Base-by-base conservation (phyloP, 2,888 invertebrate species). In the Tenthredo livida region DNA sequence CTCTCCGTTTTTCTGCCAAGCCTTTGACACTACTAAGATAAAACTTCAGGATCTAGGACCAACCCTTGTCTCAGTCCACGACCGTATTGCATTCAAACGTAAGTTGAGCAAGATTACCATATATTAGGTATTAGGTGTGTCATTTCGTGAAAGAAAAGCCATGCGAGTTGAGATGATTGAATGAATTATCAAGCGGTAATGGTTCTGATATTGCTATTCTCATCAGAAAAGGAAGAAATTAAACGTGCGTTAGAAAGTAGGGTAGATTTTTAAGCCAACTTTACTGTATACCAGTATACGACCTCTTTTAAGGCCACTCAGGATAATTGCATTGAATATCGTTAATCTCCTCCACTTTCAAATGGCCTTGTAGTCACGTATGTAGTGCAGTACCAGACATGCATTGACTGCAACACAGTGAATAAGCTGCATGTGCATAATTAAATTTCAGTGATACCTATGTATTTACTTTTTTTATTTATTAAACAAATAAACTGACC, bases 1-100 rank as follows among this genome's bases (percentile, higher is more conserved):
- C 82, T 98, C 98, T 89, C 99, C 99, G 0, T 99, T 97, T 93
- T 97, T 96, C 84, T 98, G 99, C 91, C 97, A 98, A 91, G 97
- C 98, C 0, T 98, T 97, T 92, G 98, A 99, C 93, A 96, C 98
- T 0, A 96, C 96, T 90, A 96, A 96, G 93, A 97, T 98, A 0
- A 95, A 96, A 86, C 94, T 98, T 67, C 96, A 97, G 84, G 97
- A 97, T 86, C 94, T 97, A 85, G 97, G 96, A 72, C 96, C 96
- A 88, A 96, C 96, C 80, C 96, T 96, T 86, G 95, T 98, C 86
- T 96, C 97, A 47, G 96, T 97, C 40, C 97, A 98, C 89, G 97
- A 97, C 90, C 96, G 96, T 83, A 96, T 98, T 85, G 96, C 96
- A 84, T 97, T 98, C 89, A 96, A 97, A 94, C 95, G 97, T 97